Evolutionary conservation across 2,797 vertebrate genomes (phyloP), one percentile per base, ranked within the genome.

Genomic region (Chaenodraco wilsoni): DNA sequence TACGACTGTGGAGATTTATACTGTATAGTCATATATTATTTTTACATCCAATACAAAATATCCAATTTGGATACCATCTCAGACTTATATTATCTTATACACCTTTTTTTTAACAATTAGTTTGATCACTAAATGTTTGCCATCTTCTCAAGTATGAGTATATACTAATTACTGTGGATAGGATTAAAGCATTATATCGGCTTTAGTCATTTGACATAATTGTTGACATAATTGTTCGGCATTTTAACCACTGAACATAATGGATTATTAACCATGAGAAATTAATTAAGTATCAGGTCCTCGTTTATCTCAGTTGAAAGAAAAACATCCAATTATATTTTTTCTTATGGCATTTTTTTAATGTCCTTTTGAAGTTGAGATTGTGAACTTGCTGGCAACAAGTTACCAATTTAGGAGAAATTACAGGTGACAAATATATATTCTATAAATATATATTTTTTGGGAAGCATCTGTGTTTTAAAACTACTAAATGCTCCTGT

Each of bases 11-110:
- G 52, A 9, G 4, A 6, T 23, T 15, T 37, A 9, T 40, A 45
- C 52, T 57, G 40, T 41, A 13, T 15, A 31, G 19, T 56, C 1
- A 31, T 23, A 8, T 27, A 31, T 21, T 49, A 16, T 70, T 51
- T 57, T 11, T 43, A 23, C 17, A 21, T 50, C 1, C 69, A 72
- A 69, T 40, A 19, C 19, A 3, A 67, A 21, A 64, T 43, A 46
- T 62, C 40, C 0, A 1, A 15, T 17, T n/a, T 7, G 4, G 17
- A 45, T 13, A 21, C 17, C 16, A 58, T 41, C 16, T 59, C 10
- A 54, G 21, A 14, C 63, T 23, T 23, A 23, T 23, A 23, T 23
- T 23, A 23, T 23, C 23, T 23, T 23, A 23, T 23, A 23, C 23
- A 23, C 23, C 23, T 23, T 23, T 23, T n/a, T 0, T 10, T 5